Base-by-base conservation (phyloP, 2,888 invertebrate genomes). In the Pomacea canaliculata region DNA sequence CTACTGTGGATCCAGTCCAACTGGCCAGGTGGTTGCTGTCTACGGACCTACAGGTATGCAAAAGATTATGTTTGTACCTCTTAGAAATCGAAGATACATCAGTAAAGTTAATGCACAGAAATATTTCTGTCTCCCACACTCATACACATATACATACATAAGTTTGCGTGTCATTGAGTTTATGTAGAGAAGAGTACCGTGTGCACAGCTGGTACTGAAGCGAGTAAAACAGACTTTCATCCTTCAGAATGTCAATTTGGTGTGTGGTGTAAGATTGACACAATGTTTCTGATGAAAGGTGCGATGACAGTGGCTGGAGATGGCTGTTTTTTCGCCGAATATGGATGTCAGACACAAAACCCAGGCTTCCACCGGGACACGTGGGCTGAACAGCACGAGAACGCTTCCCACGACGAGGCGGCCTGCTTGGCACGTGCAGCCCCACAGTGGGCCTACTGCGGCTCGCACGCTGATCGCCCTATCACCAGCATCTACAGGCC, bases 21-120 rank as follows among this genome's bases (percentile, higher is more conserved):
- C 79, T 46, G 80, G 81, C 37, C 73, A 76, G 19, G 79, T 85
- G 10, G 76, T 76, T 7, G 81, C 82, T 16, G 79, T 83, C 18
- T 85, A 80, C 65, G 83, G 82, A 63, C 85, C 83, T 0, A 79
- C 83, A 68, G 85, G 85, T 84, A 70, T 37, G n/a, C 27, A 63
- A 12, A 63, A 63, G 63, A 63, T 19, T 7, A 18, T 7, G 10
- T 56, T 56, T 56, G 8, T 10, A 56, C 4, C 10, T 16, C 51
- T 7, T 56, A 13, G 2, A 7, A 56, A 16, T 4, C 51, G 10
- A 56, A 16, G 37, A 37, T 37, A 37, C 3, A 37, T 37, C 37
- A 13, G 51, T 16, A 56, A 16, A 16, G 51, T 10, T 51, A 13
- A 16, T 16, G 51, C 10, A 16, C 10, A 13, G 51, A 56, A 2